phyloP scores from a whole-genome alignment of 2,113 vertebrate genomes.

The Ictalurus punctatus region DNA sequence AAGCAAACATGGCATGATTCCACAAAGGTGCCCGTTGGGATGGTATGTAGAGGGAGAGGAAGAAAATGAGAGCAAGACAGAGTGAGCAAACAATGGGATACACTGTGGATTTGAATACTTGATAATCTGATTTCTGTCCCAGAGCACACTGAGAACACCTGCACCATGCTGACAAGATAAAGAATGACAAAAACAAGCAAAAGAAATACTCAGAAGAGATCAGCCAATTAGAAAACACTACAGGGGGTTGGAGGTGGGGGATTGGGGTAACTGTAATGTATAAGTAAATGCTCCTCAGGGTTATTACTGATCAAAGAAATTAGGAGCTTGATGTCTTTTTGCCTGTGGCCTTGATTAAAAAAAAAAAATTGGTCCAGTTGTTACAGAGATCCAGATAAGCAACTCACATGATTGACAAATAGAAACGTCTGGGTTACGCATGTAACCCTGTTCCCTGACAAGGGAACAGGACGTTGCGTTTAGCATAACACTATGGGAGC shows the following conservation, averaged over 20 bases:
- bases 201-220: slow-evolving; percentile 54
- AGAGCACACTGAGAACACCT: slow-evolving; percentile 61
- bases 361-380: not conserved
- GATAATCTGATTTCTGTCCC: slow-evolving; percentile 69
- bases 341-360: not conserved
- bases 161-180: slow-evolving; percentile 66
- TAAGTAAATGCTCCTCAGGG: slow-evolving; percentile 56
- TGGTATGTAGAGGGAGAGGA: not conserved
- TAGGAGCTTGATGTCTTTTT: not conserved
- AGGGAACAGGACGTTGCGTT: too few species aligned
- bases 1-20: slow-evolving; percentile 55
- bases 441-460: too few species aligned
- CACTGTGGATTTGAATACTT: slow-evolving; percentile 63
- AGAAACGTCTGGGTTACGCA: too few species aligned
- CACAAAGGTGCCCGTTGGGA: slow-evolving; percentile 48
- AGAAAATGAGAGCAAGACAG: slow-evolving; percentile 6
- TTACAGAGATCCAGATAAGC: not conserved
- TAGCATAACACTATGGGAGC: too few species aligned
- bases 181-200: slow-evolving; percentile 51
- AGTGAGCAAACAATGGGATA: slow-evolving; percentile 47
- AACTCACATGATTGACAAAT: not conserved
- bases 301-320: not conserved
- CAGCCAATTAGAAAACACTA: slow-evolving; percentile 51
- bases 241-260: not conserved
- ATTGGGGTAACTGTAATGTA: not conserved